phyloP scores from a whole-genome alignment of 2,888 invertebrate species.

The Caenorhabditis sp. region DNA sequence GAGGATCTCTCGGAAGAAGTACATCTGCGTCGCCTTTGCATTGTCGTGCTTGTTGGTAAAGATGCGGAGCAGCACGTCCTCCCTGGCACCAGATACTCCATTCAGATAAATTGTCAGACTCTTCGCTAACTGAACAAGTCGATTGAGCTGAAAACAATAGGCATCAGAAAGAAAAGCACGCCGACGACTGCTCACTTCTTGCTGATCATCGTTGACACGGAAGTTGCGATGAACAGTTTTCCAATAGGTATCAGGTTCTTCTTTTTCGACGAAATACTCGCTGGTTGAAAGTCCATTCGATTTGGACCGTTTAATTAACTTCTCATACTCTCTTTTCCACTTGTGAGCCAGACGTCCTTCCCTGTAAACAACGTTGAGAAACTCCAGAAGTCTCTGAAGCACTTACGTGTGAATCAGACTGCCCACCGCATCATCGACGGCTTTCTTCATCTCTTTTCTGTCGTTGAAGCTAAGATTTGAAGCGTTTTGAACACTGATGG shows the following conservation, averaged over 20 bases:
- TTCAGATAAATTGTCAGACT: background rate
- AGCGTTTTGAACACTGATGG: constrained; percentile 20
- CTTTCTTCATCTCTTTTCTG: background rate
- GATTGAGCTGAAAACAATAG: constrained; percentile 16
- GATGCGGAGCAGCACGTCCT: background rate
- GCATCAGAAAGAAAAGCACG: background rate
- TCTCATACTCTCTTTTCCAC: constrained; percentile 41
- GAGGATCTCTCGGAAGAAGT: constrained; percentile 63
- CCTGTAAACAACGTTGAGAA: constrained; percentile 27
- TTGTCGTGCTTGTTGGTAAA: constrained; percentile 1
- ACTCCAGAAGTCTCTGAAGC: too few relatives aligned
- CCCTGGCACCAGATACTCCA: background rate
- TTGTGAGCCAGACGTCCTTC: constrained; percentile 31
- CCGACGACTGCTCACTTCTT: too few relatives aligned
- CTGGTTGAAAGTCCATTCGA: background rate
- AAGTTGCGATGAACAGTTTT: background rate
- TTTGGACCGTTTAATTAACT: background rate
- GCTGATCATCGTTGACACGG: constrained; percentile 11
- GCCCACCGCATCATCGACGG: constrained; percentile 24
- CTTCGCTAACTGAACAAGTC: constrained; percentile 8
- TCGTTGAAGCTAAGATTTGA: constrained; percentile 5
- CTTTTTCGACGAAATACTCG: constrained; percentile 25
- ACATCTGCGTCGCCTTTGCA: constrained; percentile 22
- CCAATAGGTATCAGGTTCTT: constrained; percentile 27
- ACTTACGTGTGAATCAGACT: constrained; percentile 41